Evolutionary conservation across 2,113 vertebrate species (phyloP).

Genomic region (Pachyramphus minor): DNA sequence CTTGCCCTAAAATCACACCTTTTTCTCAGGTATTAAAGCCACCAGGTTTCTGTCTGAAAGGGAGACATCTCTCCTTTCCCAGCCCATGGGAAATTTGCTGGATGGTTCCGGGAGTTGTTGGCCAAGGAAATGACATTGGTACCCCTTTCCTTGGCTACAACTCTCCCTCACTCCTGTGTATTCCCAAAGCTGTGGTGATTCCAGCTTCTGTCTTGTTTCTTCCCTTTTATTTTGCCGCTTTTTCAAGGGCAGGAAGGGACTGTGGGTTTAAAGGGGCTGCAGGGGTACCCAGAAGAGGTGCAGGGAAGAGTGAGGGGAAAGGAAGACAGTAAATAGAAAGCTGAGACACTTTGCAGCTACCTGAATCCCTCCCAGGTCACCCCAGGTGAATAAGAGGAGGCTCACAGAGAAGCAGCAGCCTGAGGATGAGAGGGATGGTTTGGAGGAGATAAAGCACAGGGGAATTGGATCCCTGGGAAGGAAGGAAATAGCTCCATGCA

Average conservation of each 20-base stretch:
- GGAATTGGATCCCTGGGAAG: background rate
- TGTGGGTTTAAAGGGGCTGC: background rate
- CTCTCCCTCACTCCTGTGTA: background rate
- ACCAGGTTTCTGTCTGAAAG: background rate
- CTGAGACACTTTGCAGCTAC: background rate
- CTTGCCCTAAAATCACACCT: background rate
- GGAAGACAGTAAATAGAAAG: background rate
- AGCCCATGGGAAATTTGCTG: background rate
- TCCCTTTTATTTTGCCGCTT: background rate
- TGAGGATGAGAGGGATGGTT: background rate
- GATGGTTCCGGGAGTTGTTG: background rate
- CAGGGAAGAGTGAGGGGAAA: background rate
- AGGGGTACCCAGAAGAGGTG: background rate
- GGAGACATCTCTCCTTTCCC: background rate
- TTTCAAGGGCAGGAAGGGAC: background rate
- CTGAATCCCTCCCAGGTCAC: background rate
- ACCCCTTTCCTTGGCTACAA: background rate
- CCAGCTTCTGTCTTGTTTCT: background rate
- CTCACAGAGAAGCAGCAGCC: background rate
- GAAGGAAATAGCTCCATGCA: background rate
- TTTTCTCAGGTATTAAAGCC: background rate
- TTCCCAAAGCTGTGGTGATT: background rate
- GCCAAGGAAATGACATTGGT: background rate
- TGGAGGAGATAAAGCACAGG: background rate
- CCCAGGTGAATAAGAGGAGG: background rate